Evolutionary conservation across 2,797 vertebrate genomes (phyloP), one percentile per base, ranked within the genome.

Genomic region (Fistularia commersonii): DNA sequence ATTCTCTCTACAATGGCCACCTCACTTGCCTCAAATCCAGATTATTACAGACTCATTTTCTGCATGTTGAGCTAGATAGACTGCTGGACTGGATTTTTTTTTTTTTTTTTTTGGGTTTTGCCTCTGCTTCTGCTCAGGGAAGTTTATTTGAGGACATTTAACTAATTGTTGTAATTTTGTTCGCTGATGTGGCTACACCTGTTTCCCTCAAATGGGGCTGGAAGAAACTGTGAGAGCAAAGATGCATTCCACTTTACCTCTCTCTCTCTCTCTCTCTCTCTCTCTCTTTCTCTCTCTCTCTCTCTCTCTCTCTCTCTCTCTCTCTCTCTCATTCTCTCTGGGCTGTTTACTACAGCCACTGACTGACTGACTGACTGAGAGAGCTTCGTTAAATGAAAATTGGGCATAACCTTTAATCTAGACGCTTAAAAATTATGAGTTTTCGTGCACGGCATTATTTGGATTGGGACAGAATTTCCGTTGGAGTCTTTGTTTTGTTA

Each of bases 101-200:
- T 72, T 77, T 68, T 35, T 3, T 44, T 7, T 59, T 43, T 45
- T 59, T 69, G 35, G 35, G 1, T 8, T 13, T 23, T 31, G 8
- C 92, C 90, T 90, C 87, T 88, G 85, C 89, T 83, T 85, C 87
- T 88, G 86, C 86, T 79, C 80, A 78, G 77, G 85, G 84, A 91
- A 85, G 81, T 88, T 88, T 87, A 88, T 90, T 90, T 89, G 79
- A 88, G 81, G 87, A 84, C 86, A 83, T 87, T 89, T 88, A 89
- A 87, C 86, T 88, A 87, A 91, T 89, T 86, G 88, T 87, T 71
- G 81, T 83, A 85, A 89, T 87, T 85, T 85, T 0, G 47, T 50
- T 61, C 54, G 72, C 70, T 74, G 78, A 40, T 80, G 80, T 61
- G 72, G 76, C 70, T 82, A 77, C 82, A 86, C 82, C 85, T 83